These are phyloP conservation scores for Oceanites oceanicus DNA, from an alignment of 2,113 vertebrate genomes.

Conservation along the genomic window DNA sequence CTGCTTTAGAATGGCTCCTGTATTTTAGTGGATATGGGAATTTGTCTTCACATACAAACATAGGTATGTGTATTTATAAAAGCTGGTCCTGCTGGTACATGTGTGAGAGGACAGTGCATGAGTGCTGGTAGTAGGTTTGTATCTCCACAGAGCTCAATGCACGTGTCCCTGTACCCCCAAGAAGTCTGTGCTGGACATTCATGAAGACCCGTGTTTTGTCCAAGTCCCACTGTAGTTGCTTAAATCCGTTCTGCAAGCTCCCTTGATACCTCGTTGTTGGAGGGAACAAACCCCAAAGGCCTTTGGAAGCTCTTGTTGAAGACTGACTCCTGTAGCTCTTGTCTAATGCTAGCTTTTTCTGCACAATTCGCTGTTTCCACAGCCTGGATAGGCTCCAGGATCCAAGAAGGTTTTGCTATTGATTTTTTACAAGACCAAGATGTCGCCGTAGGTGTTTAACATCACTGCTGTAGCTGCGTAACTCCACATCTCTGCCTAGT, in stretches of 20 bases:
- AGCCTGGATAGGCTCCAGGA: neutral
- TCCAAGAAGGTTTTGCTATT: neutral
- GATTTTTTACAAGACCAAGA: neutral
- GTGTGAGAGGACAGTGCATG: neutral
- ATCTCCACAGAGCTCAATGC: neutral
- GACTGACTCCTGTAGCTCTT: neutral
- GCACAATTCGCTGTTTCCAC: neutral
- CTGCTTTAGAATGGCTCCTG: neutral
- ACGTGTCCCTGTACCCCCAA: accelerated
- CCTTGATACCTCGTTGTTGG: neutral
- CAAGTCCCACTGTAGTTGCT: neutral
- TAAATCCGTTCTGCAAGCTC: neutral
- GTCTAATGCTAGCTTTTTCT: neutral
- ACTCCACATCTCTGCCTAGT: neutral
- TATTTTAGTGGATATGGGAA: neutral
- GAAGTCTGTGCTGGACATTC: neutral
- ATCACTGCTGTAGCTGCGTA: neutral
- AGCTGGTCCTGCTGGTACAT: neutral
- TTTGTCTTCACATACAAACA: neutral
- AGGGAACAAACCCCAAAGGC: neutral
- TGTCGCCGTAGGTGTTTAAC: neutral
- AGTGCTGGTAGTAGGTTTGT: neutral
- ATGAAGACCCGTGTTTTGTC: neutral
- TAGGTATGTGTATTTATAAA: neutral
- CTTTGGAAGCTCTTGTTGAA: neutral